Evolutionary conservation across 2,888 invertebrate genomes (phyloP).

Genomic region (Phrixothrix hirtus): DNA sequence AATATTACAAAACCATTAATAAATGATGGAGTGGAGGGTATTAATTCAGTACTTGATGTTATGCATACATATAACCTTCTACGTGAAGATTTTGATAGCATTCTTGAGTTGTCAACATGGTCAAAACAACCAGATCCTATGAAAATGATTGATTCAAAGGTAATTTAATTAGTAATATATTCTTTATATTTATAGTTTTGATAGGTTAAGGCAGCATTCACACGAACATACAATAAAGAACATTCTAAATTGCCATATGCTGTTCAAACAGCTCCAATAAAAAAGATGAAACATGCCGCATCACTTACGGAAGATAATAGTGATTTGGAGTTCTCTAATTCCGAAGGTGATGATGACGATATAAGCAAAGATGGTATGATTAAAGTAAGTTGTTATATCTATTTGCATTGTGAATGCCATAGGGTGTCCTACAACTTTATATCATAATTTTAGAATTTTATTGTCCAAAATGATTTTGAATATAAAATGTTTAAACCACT

Average conservation of each 20-base stretch:
- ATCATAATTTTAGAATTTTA: no score
- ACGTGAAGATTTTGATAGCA: conserved; percentile 88
- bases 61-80: conserved; percentile 85
- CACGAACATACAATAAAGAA: conserved; percentile 89
- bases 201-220: conserved; percentile 91
- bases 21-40: conserved; percentile 70
- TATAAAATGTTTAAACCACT: no score
- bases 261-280: conserved; percentile 62
- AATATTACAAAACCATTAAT: conserved; percentile 77
- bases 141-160: conserved; percentile 73
- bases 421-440: no score
- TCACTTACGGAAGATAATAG: conserved; percentile 54
- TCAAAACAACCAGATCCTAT: conserved; percentile 77
- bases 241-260: conserved; percentile 79
- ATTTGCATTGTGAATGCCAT: no score
- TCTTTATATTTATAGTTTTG: neutral
- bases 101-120: conserved; percentile 87
- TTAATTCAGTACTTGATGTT: conserved; percentile 69
- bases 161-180: conserved; percentile 7
- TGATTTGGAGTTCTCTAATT: conserved; percentile 53
- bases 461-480: no score
- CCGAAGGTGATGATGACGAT: conserved; percentile 65
- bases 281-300: conserved; percentile 61
- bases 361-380: conserved; percentile 77
- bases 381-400: conserved; percentile 70